Evolutionary conservation across 1,140 invertebrate genomes (phyloP), one percentile per base, ranked within the genome.

Genomic region (Ips nitidus): DNA sequence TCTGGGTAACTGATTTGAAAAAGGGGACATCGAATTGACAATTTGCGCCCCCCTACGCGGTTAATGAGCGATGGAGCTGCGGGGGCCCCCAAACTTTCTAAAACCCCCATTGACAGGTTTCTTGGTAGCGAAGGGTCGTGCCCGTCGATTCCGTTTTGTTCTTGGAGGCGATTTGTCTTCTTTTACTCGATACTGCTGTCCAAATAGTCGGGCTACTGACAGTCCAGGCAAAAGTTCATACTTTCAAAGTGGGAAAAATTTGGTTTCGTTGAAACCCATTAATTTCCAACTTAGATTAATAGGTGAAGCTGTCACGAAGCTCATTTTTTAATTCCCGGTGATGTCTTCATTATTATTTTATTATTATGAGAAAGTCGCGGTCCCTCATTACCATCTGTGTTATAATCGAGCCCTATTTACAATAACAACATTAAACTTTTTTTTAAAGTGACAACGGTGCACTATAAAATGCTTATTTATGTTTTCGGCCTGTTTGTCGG

Each of bases 401-500:
- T 56, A 69, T 69, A 69, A 69, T 61, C 59, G 67, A 58, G 66
- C 6, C 41, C 50, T 69, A 62, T 62, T 69, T 69, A 69, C 67
- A 69, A 69, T 69, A 69, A 69, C 67, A 22, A 22, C 22, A 69
- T 69, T 59, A 69, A 69, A 40, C 58, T 63, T 59, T 61, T 22
- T 22, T 42, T 53, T 41, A 8, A 22, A 22, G 22, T 63, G 66
- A 67, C 66, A 52, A 52, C 66, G 43, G 66, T 22, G 42, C 66
- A 67, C 56, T 40, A 43, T 59, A 67, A 59, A 62, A 69, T 63
- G 58, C 58, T 69, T 69, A 69, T 69, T 69, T 69, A 69, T 69
- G 67, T 63, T 69, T 69, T 61, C 67, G 67, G 67, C 59, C 39
- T 69, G 52, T 69, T 69, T 69, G 67, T 69, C 67, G 67, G 67